Percentiles rank a stretch among this genome's conserved stretches.
phyloP scores from a whole-genome alignment of 2,888 invertebrate genomes.

The Acleris holmiana region DNA sequence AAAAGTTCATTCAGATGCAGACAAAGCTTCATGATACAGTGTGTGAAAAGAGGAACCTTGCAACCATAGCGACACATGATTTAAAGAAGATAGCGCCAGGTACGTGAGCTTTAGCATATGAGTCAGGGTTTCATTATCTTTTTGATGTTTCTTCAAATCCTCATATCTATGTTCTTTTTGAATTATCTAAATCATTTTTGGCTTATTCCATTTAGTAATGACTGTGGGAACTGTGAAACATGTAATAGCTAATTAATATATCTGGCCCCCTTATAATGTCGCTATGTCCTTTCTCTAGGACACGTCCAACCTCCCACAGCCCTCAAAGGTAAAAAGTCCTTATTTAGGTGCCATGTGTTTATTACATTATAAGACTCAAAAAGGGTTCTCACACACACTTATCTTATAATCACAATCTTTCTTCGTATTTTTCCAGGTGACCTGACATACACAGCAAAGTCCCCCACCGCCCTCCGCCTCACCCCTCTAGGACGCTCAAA shows the following conservation, averaged over 20 bases:
- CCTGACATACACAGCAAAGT: slow-evolving; percentile 87
- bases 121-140: not conserved
- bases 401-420: not conserved
- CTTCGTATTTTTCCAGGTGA: slow-evolving; percentile 68
- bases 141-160: not conserved
- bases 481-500: slow-evolving; percentile 86
- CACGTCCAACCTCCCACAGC: no score
- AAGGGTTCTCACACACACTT: no score
- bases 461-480: slow-evolving; percentile 86
- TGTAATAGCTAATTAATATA: no score
- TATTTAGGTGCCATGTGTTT: no score
- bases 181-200: no score
- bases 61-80: slow-evolving; percentile 94
- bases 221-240: no score
- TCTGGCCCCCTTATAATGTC: no score
- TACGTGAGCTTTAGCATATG: slow-evolving; percentile 49
- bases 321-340: no score
- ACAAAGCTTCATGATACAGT: slow-evolving; percentile 90
- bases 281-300: no score
- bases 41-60: slow-evolving; percentile 90
- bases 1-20: slow-evolving; percentile 91
- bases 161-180: no score
- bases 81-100: slow-evolving; percentile 85
- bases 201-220: no score
- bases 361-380: no score